Conservation (phyloP, 2,113 vertebrate species). For the Cyphomyrus plagiostoma region DNA sequence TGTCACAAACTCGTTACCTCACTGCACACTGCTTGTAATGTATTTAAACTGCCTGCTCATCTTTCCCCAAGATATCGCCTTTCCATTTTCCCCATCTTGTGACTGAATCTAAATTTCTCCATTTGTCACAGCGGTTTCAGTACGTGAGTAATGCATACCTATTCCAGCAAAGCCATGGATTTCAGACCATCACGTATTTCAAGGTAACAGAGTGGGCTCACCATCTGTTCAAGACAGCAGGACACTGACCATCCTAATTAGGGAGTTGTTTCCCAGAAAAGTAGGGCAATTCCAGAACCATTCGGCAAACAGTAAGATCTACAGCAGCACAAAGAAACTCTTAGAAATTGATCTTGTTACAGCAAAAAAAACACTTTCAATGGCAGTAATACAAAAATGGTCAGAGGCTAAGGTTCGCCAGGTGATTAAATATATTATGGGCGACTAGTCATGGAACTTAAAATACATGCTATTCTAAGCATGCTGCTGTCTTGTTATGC, state of each 20-base stretch:
- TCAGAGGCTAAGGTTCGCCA: not conserved
- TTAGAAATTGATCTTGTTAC: not conserved
- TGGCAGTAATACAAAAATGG: not conserved
- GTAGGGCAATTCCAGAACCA: conserved; percentile 33
- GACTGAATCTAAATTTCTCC: not conserved
- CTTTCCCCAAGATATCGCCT: conserved; percentile 1
- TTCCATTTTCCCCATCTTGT: not conserved
- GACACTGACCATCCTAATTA: conserved; percentile 24
- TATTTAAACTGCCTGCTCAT: not conserved
- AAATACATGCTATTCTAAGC: not conserved
- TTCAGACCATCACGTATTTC: not conserved
- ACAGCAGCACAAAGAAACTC: conserved; percentile 22
- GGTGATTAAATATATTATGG: not conserved
- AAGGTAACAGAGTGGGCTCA: not conserved
- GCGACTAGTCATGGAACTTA: not conserved
- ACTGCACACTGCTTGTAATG: not conserved
- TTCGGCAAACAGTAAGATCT: conserved; percentile 25
- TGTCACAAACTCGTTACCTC: not conserved
- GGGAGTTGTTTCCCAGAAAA: conserved; percentile 36
- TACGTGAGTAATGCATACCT: not conserved
- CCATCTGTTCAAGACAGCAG: conserved; percentile 17
- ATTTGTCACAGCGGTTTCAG: not conserved
- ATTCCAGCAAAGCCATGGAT: not conserved
- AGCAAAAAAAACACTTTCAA: not conserved
- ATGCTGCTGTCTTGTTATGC: not conserved